These are phyloP conservation scores for Eulacestoma nigropectus DNA, from an alignment of 2,113 vertebrate species.

Conservation along the genomic window DNA sequence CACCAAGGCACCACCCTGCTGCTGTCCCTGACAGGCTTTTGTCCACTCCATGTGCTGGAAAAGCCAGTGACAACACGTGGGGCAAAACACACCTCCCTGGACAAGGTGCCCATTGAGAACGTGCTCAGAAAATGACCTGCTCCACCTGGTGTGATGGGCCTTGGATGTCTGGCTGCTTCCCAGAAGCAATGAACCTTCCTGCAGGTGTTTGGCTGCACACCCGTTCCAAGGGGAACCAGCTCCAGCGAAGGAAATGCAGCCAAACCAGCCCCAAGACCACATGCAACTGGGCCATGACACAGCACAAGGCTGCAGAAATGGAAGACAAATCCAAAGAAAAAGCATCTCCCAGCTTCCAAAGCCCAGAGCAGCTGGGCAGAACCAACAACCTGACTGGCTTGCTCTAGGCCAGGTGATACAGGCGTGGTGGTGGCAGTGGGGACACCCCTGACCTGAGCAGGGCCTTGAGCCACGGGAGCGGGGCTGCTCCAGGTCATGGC, in stretches of 20 bases:
- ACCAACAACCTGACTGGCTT: neutral
- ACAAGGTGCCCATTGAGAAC: neutral
- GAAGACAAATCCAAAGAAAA: neutral
- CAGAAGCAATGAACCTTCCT: neutral
- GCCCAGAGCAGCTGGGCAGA: neutral
- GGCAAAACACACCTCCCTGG: neutral
- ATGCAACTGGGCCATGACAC: neutral
- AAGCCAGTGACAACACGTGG: neutral
- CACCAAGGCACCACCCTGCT: neutral
- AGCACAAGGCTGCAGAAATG: neutral
- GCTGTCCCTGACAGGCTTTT: neutral
- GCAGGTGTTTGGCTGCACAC: neutral
- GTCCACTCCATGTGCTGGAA: neutral
- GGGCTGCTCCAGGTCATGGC: neutral
- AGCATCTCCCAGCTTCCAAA: neutral
- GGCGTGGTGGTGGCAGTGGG: neutral
- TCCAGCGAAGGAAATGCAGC: neutral
- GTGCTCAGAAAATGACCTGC: neutral
- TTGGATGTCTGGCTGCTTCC: neutral
- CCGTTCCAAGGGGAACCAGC: neutral
- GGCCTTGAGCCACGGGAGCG: accelerated
- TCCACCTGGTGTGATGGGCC: neutral
- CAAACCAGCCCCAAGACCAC: neutral
- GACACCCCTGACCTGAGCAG: neutral
- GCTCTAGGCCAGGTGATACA: neutral